A percentile compares a stretch with the other conserved stretches of the same genome.
Conservation (phyloP, 2,113 vertebrate genomes). For the Steatornis caripensis region DNA sequence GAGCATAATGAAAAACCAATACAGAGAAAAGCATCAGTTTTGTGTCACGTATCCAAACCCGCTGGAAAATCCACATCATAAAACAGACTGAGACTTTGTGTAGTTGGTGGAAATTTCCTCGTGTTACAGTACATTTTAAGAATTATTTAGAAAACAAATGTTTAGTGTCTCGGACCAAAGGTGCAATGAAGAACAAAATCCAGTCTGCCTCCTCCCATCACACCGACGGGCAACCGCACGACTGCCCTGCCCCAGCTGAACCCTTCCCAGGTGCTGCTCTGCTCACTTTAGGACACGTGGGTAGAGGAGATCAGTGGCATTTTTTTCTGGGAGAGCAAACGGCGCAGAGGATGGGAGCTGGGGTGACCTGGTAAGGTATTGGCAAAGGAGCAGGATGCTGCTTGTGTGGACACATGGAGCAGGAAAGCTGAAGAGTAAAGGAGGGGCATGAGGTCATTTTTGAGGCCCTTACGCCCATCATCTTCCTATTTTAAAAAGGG, state of each 20-base stretch:
- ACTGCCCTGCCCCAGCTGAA: background rate
- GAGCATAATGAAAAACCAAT: background rate
- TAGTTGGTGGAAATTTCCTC: background rate
- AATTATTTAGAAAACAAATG: background rate
- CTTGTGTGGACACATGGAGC: background rate
- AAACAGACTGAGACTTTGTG: background rate
- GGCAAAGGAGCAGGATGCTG: background rate
- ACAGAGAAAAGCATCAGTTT: background rate
- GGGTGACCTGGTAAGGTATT: background rate
- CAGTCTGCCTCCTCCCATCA: background rate
- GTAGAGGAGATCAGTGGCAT: background rate
- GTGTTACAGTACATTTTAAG: background rate
- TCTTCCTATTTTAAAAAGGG: background rate
- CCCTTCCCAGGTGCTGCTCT: background rate
- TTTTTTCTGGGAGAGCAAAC: background rate
- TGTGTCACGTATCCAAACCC: rapidly evolving
- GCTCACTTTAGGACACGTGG: background rate
- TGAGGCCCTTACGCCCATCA: background rate
- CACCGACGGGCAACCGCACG: background rate
- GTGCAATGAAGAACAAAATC: background rate
- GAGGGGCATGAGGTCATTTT: background rate
- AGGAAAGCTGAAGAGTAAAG: background rate
- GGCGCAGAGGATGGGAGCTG: background rate
- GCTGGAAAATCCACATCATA: background rate
- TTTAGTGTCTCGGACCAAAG: background rate